Conservation (phyloP, 2,113 vertebrate species). For the Callaeas wilsoni region DNA sequence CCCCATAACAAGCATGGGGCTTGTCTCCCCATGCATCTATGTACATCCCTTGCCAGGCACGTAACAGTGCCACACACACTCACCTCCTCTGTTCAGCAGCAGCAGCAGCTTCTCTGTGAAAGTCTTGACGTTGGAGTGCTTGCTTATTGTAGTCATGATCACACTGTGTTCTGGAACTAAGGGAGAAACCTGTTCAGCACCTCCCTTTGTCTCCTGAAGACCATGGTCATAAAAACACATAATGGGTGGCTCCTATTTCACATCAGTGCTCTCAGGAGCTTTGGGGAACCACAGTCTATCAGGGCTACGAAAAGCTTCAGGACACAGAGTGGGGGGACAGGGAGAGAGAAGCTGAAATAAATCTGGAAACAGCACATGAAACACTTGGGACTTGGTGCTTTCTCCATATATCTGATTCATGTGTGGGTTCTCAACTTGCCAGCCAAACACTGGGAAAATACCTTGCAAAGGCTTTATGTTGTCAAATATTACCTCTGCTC, state of each 20-base stretch:
- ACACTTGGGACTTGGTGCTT: background rate
- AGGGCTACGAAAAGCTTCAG: background rate
- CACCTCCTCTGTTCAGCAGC: slow-evolving; percentile 93
- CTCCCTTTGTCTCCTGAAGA: background rate
- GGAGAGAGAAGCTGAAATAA: background rate
- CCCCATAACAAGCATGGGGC: rapidly evolving
- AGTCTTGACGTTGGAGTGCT: slow-evolving; percentile 87
- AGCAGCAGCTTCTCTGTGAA: slow-evolving; percentile 92
- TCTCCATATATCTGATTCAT: background rate
- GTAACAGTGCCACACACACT: background rate
- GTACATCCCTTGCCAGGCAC: background rate
- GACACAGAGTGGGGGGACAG: background rate
- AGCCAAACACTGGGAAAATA: background rate
- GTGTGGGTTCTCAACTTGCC: background rate
- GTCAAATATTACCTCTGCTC: background rate
- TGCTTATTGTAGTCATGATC: slow-evolving; percentile 89
- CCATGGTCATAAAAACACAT: background rate
- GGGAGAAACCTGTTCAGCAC: background rate
- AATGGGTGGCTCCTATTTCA: background rate
- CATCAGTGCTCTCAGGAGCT: background rate
- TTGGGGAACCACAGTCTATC: background rate
- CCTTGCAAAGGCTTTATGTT: background rate
- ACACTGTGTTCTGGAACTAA: slow-evolving; percentile 87
- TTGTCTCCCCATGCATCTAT: background rate
- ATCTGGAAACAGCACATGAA: background rate